These are phyloP conservation scores for Aporophyla nigra DNA, from an alignment of 2,888 invertebrate genomes.

Conservation along the genomic window DNA sequence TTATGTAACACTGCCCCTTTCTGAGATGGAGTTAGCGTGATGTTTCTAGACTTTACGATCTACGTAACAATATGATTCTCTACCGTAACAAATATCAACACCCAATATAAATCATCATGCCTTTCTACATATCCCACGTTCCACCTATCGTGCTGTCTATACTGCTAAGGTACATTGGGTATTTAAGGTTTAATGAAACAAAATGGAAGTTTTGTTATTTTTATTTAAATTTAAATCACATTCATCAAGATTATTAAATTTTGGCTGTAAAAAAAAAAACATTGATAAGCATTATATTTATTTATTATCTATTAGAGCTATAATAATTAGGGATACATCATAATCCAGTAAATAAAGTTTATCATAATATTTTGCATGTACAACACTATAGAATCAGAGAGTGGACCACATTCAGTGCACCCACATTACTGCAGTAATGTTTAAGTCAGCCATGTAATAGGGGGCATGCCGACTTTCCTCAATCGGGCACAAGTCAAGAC, in stretches of 20 bases:
- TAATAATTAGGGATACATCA: neutral
- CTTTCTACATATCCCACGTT: too few species aligned
- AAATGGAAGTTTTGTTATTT: neutral
- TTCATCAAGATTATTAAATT: neutral
- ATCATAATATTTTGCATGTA: too few species aligned
- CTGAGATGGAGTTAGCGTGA: too few species aligned
- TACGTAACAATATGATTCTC: too few species aligned
- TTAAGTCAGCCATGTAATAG: neutral
- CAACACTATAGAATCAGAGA: too few species aligned
- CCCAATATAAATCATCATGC: neutral
- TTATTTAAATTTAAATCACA: neutral
- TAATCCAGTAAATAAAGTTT: neutral
- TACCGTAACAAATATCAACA: too few species aligned
- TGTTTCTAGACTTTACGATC: too few species aligned
- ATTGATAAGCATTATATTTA: neutral
- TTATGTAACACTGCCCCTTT: too few species aligned
- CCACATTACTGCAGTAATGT: neutral
- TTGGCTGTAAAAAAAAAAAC: constrained; percentile 31
- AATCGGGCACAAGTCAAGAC: too few species aligned
- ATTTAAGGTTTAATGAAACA: constrained; percentile 11
- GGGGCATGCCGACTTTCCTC: too few species aligned
- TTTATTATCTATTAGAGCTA: neutral
- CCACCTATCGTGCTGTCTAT: too few species aligned
- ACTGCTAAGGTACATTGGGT: neutral
- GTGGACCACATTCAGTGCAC: too few species aligned